These are phyloP conservation scores for Mustelus asterias DNA, from an alignment of 2,113 vertebrate genomes.

Conservation along the genomic window DNA sequence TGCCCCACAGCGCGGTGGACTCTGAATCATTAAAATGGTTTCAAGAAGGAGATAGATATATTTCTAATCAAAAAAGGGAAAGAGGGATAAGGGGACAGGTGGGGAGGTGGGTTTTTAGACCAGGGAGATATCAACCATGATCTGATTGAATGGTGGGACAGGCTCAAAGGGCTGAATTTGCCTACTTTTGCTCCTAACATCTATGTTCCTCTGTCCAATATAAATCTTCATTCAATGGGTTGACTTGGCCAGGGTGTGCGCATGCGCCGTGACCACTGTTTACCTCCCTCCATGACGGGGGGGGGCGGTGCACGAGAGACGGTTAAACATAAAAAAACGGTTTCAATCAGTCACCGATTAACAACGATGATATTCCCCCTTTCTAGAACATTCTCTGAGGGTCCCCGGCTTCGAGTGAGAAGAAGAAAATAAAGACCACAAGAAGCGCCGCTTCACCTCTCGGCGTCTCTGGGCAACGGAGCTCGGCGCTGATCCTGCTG, in stretches of 20 bases:
- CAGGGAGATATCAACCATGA: too few species aligned
- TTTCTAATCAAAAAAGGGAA: too few species aligned
- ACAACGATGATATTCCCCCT: background rate
- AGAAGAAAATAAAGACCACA: background rate
- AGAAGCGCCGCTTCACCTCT: background rate
- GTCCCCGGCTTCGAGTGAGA: background rate
- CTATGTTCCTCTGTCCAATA: too few species aligned
- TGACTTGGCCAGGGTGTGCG: background rate
- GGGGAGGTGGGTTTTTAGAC: too few species aligned
- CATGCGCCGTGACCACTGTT: background rate
- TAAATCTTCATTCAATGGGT: too few species aligned
- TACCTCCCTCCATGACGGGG: background rate
- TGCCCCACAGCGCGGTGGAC: too few species aligned
- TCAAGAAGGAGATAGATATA: too few species aligned
- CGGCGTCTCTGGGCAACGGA: background rate
- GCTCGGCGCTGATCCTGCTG: background rate
- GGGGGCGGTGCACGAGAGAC: background rate
- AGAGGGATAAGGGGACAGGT: too few species aligned
- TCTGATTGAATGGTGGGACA: too few species aligned
- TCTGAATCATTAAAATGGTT: too few species aligned
- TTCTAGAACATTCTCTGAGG: background rate
- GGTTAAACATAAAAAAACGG: background rate
- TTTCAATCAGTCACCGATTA: background rate
- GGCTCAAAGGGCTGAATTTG: too few species aligned
- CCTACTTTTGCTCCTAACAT: too few species aligned